Base-by-base conservation (phyloP, 2,888 invertebrate species). In the Ectobius pallidus region DNA sequence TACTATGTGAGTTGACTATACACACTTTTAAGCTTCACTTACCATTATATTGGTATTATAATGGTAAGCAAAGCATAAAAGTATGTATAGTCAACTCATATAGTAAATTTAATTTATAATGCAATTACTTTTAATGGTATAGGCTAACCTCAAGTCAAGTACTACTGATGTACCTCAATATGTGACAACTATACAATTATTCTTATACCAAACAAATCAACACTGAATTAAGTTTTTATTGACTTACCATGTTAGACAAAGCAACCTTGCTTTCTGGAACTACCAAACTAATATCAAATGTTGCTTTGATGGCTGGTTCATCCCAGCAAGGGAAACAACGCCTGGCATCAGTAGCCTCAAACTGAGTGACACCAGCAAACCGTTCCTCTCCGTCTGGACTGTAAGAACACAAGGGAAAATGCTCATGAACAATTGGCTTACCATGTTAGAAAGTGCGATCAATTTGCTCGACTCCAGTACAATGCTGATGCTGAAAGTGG, bases 271-370 rank as follows among this genome's bases (percentile, higher is more conserved):
- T 90, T 73, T 89, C 87, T 30, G 95, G 94, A 70, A 96, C 94
- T 74, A 91, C 87, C 18, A 99, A 84, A 0, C 91, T 90, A 75
- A 99, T 92, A 81, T 96, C 93, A 84, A 98, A 99, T 1, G 94
- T 96, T 1, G 98, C 94, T 84, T 99, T 99, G 75, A 94, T 90
- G 14, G 96, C 94, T 9, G 98, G 99, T 83, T 99, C 99, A 83
- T 99, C 98, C 96, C 96, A 99, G 83, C 97, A 98, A 2, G 98
- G 98, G 81, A 99, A 98, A 81, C 96, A 95, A 78, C 94, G 87
- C 71, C 98, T 88, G 6, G 98, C 98, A 85, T 94, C 93, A 2
- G 93, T 94, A 0, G 95, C 88, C 82, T 95, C 94, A 82, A 97
- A 97, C 84, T 97, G 97, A 69, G 97, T 97, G 74, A 95, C 95